Conservation (phyloP, 2,888 invertebrate genomes). For the Resseliella maxima region DNA sequence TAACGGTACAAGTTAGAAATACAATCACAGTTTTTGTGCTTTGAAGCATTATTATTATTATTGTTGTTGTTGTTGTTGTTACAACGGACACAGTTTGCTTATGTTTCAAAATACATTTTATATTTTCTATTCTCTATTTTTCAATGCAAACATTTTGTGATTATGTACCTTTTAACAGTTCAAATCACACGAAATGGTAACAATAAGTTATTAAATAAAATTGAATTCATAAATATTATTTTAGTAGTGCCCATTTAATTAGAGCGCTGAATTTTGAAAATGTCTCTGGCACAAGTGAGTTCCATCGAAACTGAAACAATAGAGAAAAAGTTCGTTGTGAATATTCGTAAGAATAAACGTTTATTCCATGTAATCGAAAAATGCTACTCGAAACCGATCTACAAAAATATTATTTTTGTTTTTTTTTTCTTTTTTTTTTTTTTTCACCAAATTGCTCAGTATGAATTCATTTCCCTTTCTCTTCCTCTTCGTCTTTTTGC, state of each 20-base stretch:
- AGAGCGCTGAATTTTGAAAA: neutral
- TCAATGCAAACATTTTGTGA: too few relatives aligned
- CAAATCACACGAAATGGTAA: neutral
- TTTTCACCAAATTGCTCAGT: neutral
- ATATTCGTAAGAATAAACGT: neutral
- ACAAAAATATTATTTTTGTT: too few relatives aligned
- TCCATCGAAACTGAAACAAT: too few relatives aligned
- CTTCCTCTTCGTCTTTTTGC: neutral
- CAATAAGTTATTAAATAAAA: constrained; percentile 9
- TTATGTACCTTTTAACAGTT: neutral
- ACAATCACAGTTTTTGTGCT: neutral
- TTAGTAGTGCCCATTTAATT: neutral
- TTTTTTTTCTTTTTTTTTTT: too few relatives aligned
- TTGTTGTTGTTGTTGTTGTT: too few relatives aligned
- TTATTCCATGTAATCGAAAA: neutral
- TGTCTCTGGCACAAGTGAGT: neutral
- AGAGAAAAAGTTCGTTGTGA: too few relatives aligned
- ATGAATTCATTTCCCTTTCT: too few relatives aligned
- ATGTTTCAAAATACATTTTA: too few relatives aligned
- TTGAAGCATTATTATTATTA: too few relatives aligned
- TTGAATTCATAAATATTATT: neutral
- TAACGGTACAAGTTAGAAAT: neutral
- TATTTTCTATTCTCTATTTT: too few relatives aligned
- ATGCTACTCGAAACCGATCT: neutral
- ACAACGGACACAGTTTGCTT: too few relatives aligned